Evolutionary conservation across 2,888 invertebrate genomes (phyloP).

Genomic region (Pteria penguin): DNA sequence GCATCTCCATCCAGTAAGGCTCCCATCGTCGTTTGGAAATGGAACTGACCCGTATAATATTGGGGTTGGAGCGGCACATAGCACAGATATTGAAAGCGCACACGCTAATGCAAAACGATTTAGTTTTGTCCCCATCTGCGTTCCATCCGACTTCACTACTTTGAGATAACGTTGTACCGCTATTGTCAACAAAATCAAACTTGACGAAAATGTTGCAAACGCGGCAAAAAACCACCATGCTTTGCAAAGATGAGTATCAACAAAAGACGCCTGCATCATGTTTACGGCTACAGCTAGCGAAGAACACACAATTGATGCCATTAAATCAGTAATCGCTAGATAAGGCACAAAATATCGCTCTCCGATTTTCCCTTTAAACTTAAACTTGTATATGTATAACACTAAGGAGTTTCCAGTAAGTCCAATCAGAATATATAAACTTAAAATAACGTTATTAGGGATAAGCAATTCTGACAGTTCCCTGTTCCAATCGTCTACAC

Average conservation of each 20-base stretch:
- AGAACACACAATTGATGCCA: constrained; percentile 1
- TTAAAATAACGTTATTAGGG: constrained; percentile 18
- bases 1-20: neutral
- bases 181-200: constrained; percentile 7
- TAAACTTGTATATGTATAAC: constrained; percentile 9
- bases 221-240: constrained; percentile 7
- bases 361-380: neutral
- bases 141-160: constrained; percentile 11
- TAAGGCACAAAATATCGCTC: constrained; percentile 18
- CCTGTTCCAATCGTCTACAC: constrained; percentile 18
- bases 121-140: constrained; percentile 4
- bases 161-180: constrained; percentile 28
- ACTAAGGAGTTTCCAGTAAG: constrained; percentile 4
- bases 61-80: neutral
- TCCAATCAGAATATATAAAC: constrained; percentile 12
- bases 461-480: neutral
- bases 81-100: neutral
- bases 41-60: constrained; percentile 25
- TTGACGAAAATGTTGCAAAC: constrained; percentile 10
- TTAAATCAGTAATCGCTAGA: constrained; percentile 18
- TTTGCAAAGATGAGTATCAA: constrained; percentile 13
- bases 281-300: constrained; percentile 7
- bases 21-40: constrained; percentile 8
- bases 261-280: constrained; percentile 21
- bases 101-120: constrained; percentile 6